Evolutionary conservation across 2,113 vertebrate genomes (phyloP).

Genomic region (Calyptomena viridis): DNA sequence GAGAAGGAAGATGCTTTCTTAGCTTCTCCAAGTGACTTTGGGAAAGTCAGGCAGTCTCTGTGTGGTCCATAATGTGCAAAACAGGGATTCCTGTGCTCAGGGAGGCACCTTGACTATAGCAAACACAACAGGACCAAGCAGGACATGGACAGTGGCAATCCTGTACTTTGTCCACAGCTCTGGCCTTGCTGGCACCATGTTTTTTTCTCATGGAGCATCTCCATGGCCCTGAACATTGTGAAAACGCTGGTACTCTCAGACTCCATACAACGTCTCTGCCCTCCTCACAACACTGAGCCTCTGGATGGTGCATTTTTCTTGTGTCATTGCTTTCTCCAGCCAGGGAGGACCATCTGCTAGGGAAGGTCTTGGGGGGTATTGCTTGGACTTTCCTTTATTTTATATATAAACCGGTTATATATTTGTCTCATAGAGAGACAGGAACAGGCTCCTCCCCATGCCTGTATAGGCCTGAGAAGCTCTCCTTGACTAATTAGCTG

Average conservation of each 20-base stretch:
- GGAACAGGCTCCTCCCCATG: neutral
- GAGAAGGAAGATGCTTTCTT: neutral
- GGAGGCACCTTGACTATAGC: neutral
- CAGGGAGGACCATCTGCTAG: neutral
- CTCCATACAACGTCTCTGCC: neutral
- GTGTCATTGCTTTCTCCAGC: neutral
- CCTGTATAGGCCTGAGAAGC: neutral
- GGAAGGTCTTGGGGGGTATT: neutral
- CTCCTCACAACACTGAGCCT: fast-evolving
- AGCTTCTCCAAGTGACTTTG: neutral
- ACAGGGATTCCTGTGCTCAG: neutral
- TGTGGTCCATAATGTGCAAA: neutral
- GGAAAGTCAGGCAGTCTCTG: neutral
- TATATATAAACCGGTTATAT: neutral
- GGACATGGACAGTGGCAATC: neutral
- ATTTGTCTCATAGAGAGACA: neutral
- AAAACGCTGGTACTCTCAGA: neutral
- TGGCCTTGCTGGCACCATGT: neutral
- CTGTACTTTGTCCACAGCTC: neutral
- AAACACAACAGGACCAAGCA: fast-evolving
- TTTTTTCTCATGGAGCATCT: neutral
- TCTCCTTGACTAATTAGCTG: neutral
- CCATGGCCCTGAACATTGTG: neutral
- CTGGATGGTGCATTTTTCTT: neutral
- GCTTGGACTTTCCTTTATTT: neutral